Evolutionary conservation across 2,888 invertebrate species (phyloP), one percentile per base, ranked within the genome.

Genomic region (Harpagoxenus sublaevis): DNA sequence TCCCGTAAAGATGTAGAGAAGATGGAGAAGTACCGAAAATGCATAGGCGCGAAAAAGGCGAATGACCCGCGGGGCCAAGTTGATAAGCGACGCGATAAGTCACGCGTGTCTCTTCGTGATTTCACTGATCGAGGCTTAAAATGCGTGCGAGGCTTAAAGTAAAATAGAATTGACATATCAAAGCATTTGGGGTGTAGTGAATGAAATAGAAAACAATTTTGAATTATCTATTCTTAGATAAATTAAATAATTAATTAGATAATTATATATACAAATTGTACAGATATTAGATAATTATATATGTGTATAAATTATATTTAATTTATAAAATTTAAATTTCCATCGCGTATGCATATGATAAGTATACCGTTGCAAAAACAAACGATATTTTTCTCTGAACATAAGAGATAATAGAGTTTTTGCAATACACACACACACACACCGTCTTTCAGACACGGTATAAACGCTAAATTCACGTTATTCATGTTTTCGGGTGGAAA

Each of bases 61-160:
- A 62, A 57, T 62, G 35, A 62, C 4, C 55, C 23, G 23, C 23
- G 23, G 57, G 9, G 5, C 23, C 42, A 31, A 23, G n/a, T 39
- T 63, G 48, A 75, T 75, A 51, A 42, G 42, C 60, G 35, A 57
- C 10, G 18, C 42, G 73, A 60, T 65, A 31, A 31, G 42, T 9
- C 10, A 70, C 31, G 10, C 39, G 42, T 8, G 53, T 42, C 35
- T 65, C 48, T 71, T 35, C 35, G 60, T 23, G 0, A 18, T 45
- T 12, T 78, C 45, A 15, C 45, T 35, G 8, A 66, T 66, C 42
- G 12, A 62, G n/a, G 15, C 8, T 28, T 42, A 23, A 35, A 70
- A 31, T 18, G 8, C 18, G 15, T 31, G 10, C 9, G 28, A 5
- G 42, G 2, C 5, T 6, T 35, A 31, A 60, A 74, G 48, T 45